Evolutionary conservation across 2,113 vertebrate genomes (phyloP).

Genomic region (Microcebus griseorufus): DNA sequence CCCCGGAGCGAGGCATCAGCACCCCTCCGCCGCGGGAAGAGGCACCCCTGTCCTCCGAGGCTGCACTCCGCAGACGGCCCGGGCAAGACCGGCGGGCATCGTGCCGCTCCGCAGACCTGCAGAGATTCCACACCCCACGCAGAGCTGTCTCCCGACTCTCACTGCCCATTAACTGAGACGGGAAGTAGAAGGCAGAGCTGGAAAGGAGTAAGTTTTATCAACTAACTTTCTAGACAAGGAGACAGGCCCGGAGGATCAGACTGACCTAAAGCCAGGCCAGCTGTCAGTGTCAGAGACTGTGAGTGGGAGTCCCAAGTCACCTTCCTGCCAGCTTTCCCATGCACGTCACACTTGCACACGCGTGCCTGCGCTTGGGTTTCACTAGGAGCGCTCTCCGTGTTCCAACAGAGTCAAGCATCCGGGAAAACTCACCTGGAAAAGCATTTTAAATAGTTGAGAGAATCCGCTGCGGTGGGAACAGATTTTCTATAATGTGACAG

Average conservation of each 20-base stretch:
- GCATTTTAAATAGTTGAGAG: not conserved
- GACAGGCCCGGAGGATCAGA: not conserved
- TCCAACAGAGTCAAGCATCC: not conserved
- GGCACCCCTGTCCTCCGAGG: rapidly evolving
- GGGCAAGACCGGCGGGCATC: rapidly evolving
- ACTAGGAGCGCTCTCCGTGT: rapidly evolving
- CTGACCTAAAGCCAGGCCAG: not conserved
- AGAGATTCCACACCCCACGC: not conserved
- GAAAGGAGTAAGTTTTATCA: not conserved
- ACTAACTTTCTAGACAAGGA: no score
- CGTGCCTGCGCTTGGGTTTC: not conserved
- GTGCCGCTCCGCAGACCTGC: rapidly evolving
- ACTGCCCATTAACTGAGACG: rapidly evolving
- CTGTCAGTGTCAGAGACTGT: not conserved
- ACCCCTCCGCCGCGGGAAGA: not conserved
- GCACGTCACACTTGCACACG: not conserved
- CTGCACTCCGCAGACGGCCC: rapidly evolving
- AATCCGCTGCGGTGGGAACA: not conserved
- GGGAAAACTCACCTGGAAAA: not conserved
- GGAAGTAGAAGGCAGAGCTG: not conserved
- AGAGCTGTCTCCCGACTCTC: rapidly evolving
- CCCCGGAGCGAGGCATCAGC: not conserved
- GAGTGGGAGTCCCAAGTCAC: not conserved
- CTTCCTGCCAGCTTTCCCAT: rapidly evolving
- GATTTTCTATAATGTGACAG: not conserved